Percentiles rank a stretch among this genome's conserved stretches.
phyloP scores from a whole-genome alignment of 2,113 vertebrate genomes.

The Machaerirhynchus nigripectus region DNA sequence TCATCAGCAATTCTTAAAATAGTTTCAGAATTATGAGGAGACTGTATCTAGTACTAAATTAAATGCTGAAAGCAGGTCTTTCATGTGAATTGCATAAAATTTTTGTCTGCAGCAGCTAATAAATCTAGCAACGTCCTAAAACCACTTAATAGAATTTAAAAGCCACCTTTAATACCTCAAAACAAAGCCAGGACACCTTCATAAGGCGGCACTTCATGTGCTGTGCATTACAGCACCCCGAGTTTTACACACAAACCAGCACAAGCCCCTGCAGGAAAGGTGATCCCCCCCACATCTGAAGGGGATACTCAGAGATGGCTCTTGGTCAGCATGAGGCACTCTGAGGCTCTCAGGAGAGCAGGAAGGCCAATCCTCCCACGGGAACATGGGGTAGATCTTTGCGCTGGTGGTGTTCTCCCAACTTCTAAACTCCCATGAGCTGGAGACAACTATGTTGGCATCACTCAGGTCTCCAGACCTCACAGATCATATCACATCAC shows the following conservation, averaged over 20 bases:
- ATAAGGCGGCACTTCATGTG: fast-evolving
- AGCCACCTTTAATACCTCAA: background rate
- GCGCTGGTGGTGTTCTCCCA: background rate
- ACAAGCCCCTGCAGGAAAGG: background rate
- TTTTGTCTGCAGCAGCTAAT: conserved; percentile 19
- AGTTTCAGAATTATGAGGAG: background rate
- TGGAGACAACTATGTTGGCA: background rate
- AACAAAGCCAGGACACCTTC: background rate
- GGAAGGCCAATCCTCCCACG: background rate
- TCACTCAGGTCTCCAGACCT: background rate
- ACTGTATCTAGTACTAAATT: conserved; percentile 3
- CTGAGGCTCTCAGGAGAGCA: background rate
- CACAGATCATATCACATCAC: background rate
- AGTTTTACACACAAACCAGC: background rate
- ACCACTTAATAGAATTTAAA: background rate
- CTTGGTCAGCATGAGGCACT: background rate
- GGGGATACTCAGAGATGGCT: background rate
- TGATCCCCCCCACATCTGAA: background rate
- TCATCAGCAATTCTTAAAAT: background rate
- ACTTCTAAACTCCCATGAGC: background rate
- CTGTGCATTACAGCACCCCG: background rate
- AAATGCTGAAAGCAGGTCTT: background rate
- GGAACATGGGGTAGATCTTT: background rate
- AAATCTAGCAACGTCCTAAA: conserved; percentile 12
- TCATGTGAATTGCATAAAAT: background rate